Conservation (phyloP, 2,113 vertebrate species). For the Triplophysa siluroides region DNA sequence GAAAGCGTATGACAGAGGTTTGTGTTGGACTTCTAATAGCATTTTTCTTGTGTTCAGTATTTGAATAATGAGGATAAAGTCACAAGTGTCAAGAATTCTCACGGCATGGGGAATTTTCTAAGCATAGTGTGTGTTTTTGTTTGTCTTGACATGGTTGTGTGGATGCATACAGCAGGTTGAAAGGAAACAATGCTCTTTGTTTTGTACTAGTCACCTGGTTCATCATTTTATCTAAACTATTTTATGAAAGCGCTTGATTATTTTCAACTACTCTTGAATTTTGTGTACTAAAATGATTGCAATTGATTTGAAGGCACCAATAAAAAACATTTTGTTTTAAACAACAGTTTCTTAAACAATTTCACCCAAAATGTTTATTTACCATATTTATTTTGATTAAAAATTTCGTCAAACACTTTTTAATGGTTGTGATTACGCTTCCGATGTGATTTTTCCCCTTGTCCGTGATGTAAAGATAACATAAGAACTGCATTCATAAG, state of each 20-base stretch:
- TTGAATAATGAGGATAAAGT: neutral
- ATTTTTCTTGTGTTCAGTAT: neutral
- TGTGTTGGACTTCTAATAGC: neutral
- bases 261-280: neutral
- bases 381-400: conserved; percentile 20
- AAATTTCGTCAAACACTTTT: neutral
- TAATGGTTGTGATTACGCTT: no score
- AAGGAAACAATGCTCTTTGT: neutral
- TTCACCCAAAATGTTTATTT: neutral
- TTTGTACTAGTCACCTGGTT: conserved; percentile 14
- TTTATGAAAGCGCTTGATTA: conserved; percentile 52
- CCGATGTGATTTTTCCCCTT: neutral
- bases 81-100: neutral
- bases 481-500: conserved; percentile 31
- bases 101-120: neutral
- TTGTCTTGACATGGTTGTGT: no score
- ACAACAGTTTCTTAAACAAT: neutral
- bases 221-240: conserved; percentile 45
- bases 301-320: conserved; percentile 32
- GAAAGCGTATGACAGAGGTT: no score
- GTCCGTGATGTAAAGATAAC: conserved; percentile 50
- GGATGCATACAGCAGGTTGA: neutral
- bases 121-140: neutral
- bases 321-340: conserved; percentile 52
- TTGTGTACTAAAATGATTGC: conserved; percentile 29